Base-by-base conservation (phyloP, 2,888 invertebrate species). In the Cephus pulcher region DNA sequence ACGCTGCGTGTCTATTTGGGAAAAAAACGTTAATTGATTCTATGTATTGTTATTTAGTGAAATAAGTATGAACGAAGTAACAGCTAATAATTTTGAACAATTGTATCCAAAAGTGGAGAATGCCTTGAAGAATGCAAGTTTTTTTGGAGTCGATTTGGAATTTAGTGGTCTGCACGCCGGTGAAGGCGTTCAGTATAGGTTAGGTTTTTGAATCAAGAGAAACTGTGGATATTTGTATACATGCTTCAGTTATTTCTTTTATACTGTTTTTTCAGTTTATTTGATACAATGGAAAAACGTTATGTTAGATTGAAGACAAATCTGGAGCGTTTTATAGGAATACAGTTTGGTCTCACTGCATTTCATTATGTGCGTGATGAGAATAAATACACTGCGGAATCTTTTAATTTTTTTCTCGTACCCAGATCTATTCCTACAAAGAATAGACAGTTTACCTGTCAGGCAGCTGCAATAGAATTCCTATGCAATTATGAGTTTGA, bases 81-180 rank as follows among this genome's bases (percentile, higher is more conserved):
- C 94, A 1, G 92, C 90, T 76, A 89, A 92, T 37, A 96, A 96
- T 91, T 95, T 96, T 88, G 87, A 92, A 2, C 91, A 93, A 69
- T 89, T 94, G 77, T 92, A 94, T 82, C 93, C 94, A 12, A 91
- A 93, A 84, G 93, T 96, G 82, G 92, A 93, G 84, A 89, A 90
- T 81, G 90, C 93, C 80, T 90, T 96, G 35, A 92, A 93, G 87
- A 92, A 92, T 75, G 93, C 95, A 12, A 93, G 93, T 83, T 95
- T 95, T 88, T 90, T 96, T 84, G 93, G 95, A 30, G 93, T 96
- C 83, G 96, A 96, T 90, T 94, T 95, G 23, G 96, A 96, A 92
- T 96, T 96, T 88, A 95, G 95, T 79, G 96, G 94, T 34, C 89
- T 94, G 75, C 89, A 90, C 77, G 85, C 93, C 0, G 91, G 92